A percentile compares a stretch with the other conserved stretches of the same genome.
phyloP scores from a whole-genome alignment of 1,140 invertebrate species.

The Bombus sibiricus region DNA sequence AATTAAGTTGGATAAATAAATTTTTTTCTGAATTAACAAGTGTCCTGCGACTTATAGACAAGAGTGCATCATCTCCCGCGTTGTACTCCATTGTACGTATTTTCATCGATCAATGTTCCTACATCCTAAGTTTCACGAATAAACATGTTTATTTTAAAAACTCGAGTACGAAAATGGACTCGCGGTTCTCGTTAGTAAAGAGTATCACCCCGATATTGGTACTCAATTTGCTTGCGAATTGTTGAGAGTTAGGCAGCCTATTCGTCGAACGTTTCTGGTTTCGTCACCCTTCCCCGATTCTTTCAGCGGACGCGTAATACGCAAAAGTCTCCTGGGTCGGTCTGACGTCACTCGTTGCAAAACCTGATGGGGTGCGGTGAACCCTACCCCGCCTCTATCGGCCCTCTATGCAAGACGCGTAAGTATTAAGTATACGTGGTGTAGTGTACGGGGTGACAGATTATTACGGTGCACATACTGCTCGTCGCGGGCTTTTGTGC shows the following conservation, averaged over 20 bases:
- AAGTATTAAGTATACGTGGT: constrained; percentile 48
- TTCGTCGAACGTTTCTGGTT: neutral
- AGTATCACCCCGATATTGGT: neutral
- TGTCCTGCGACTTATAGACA: neutral
- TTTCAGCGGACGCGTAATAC: constrained; percentile 21
- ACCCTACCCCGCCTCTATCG: constrained; percentile 5
- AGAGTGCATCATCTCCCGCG: neutral
- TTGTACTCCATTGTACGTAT: neutral
- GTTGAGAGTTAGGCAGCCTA: neutral
- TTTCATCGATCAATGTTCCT: neutral
- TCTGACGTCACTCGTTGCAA: constrained; percentile 56
- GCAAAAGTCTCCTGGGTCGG: constrained; percentile 44
- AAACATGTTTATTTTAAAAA: neutral
- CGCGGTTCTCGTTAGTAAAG: too few species aligned
- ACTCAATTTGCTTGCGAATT: neutral
- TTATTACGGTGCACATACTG: constrained; percentile 71
- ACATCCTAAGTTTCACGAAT: neutral
- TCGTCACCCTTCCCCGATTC: constrained; percentile 20
- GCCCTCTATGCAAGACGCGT: neutral
- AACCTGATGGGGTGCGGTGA: constrained; percentile 49
- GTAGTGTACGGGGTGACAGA: constrained; percentile 71
- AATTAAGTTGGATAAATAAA: too few species aligned
- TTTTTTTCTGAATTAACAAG: too few species aligned
- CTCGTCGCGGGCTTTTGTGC: constrained; percentile 64
- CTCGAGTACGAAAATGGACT: neutral